phyloP scores from a whole-genome alignment of 2,888 invertebrate genomes.

The Tyria jacobaeae region DNA sequence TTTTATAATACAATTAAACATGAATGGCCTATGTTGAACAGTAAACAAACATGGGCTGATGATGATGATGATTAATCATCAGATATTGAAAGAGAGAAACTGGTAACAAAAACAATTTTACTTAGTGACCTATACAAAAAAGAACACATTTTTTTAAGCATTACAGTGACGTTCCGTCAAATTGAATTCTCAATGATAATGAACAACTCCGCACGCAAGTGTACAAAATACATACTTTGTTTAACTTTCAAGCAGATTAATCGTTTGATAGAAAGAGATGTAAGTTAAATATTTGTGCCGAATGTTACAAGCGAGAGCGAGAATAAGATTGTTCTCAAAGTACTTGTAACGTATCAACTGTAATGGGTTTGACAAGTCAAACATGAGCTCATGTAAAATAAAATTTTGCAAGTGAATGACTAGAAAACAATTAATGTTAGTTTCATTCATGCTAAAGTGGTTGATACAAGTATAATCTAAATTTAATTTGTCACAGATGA shows the following conservation, averaged over 20 bases:
- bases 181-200: slow-evolving; percentile 20
- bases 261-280: slow-evolving; percentile 60
- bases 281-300: slow-evolving; percentile 38
- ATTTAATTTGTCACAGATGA: no score
- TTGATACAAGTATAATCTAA: no score
- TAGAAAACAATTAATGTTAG: neutral
- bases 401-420: slow-evolving; percentile 26
- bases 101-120: neutral
- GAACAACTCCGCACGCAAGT: slow-evolving; percentile 52
- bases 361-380: slow-evolving; percentile 24
- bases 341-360: slow-evolving; percentile 17
- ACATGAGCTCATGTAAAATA: slow-evolving; percentile 22
- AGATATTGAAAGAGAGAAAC: neutral
- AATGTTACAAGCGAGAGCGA: slow-evolving; percentile 32
- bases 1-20: no score
- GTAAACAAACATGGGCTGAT: no score
- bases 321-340: slow-evolving; percentile 24
- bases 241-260: slow-evolving; percentile 72
- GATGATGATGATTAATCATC: neutral
- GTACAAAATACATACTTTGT: slow-evolving; percentile 67
- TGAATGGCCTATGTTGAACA: no score
- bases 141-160: neutral
- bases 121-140: neutral
- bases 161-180: slow-evolving; percentile 6
- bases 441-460: neutral